Evolutionary conservation across 2,113 vertebrate species (phyloP).

Genomic region (Calyptommatus sinebrachiatus): DNA sequence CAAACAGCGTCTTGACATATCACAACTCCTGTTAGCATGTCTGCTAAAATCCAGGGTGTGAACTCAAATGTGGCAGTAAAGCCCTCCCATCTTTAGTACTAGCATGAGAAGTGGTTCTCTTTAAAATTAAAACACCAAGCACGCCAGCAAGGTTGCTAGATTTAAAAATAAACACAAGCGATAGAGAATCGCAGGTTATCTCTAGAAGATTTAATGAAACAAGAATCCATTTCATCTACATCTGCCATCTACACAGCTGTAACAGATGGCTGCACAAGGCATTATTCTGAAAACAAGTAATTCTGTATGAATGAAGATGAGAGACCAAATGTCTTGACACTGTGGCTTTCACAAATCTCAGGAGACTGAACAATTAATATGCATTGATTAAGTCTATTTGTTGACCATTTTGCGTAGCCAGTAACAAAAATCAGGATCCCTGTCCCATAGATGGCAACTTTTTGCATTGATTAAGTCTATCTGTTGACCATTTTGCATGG

Average conservation of each 20-base stretch:
- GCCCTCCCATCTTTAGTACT: neutral
- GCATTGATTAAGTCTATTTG: no score
- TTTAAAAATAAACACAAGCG: neutral
- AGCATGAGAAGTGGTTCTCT: neutral
- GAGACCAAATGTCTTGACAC: neutral
- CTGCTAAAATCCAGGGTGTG: neutral
- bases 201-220: neutral
- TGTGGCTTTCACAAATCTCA: no score
- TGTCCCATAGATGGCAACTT: no score
- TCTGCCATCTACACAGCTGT: neutral
- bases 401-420: no score
- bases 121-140: neutral
- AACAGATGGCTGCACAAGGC: neutral
- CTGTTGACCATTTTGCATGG: no score
- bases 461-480: no score
- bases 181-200: neutral
- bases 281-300: neutral
- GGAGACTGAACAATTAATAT: no score
- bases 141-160: neutral
- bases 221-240: neutral
- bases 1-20: neutral
- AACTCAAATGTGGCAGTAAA: neutral
- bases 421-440: no score
- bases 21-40: neutral
- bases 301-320: neutral